phyloP scores from a whole-genome alignment of 1,140 invertebrate genomes.

The Tigriopus japonicus region DNA sequence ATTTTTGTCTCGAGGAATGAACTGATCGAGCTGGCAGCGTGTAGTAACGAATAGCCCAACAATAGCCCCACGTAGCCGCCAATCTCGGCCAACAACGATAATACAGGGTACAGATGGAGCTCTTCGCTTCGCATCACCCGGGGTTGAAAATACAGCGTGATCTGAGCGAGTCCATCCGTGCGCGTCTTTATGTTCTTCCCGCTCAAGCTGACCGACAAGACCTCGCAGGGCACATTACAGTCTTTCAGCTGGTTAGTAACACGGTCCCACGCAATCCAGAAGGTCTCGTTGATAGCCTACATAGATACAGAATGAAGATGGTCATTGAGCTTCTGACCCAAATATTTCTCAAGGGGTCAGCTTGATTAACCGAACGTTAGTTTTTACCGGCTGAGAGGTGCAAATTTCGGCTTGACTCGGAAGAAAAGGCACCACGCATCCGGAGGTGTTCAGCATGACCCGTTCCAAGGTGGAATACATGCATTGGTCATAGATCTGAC shows the following conservation, averaged over 20 bases:
- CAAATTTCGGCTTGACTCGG: neutral
- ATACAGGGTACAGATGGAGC: neutral
- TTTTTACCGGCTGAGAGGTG: neutral
- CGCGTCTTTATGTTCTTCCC: neutral
- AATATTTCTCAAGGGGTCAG: too few species aligned
- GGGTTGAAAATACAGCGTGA: neutral
- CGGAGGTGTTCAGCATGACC: neutral
- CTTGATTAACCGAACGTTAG: too few species aligned
- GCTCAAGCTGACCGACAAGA: neutral
- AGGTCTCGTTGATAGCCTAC: neutral
- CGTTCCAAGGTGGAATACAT: neutral
- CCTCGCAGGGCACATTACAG: neutral
- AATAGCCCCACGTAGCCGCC: neutral
- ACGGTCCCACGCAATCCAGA: slow-evolving; percentile 5
- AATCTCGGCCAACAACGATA: neutral
- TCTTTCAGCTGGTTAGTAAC: slow-evolving; percentile 7
- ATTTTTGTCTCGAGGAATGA: neutral
- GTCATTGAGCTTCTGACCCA: too few species aligned
- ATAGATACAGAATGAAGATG: neutral
- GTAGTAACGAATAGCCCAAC: neutral
- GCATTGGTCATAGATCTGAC: neutral
- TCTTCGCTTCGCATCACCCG: neutral
- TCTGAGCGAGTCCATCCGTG: neutral
- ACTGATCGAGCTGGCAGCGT: neutral
- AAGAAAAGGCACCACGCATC: neutral